These are phyloP conservation scores for Antheraea yamamai DNA, from an alignment of 2,888 invertebrate genomes.

Conservation along the genomic window DNA sequence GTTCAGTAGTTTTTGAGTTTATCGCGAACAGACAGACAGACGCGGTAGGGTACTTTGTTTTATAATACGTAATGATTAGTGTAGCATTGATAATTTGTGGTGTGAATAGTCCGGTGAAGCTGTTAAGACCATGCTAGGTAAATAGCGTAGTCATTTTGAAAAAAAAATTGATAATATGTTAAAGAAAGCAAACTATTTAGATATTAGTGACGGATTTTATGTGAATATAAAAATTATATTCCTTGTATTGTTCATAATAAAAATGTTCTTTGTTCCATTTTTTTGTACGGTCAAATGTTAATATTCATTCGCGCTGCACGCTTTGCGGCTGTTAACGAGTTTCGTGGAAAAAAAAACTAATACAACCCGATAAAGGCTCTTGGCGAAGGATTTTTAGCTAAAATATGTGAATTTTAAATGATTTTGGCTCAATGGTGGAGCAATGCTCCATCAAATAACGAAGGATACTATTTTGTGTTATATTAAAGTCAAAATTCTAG, in stretches of 20 bases:
- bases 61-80: too few species aligned
- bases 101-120: too few species aligned
- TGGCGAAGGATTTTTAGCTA: background rate
- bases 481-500: background rate
- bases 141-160: too few species aligned
- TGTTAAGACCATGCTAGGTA: too few species aligned
- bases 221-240: constrained; percentile 21
- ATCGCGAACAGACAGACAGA: too few species aligned
- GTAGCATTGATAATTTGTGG: too few species aligned
- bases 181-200: background rate
- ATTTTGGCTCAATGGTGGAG: background rate
- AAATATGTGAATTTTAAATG: constrained; percentile 9
- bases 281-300: constrained; percentile 27
- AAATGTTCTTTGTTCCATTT: constrained; percentile 22
- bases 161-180: too few species aligned
- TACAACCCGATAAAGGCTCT: background rate
- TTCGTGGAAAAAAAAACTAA: constrained; percentile 2
- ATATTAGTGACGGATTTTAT: constrained; percentile 12
- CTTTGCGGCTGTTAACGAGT: constrained; percentile 37
- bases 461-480: background rate
- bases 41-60: too few species aligned
- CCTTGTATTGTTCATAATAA: constrained; percentile 17
- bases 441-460: background rate
- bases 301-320: constrained; percentile 33
- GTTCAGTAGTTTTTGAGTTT: too few species aligned